Conservation (phyloP, 1,140 invertebrate species). For the Trichoplusia ni region DNA sequence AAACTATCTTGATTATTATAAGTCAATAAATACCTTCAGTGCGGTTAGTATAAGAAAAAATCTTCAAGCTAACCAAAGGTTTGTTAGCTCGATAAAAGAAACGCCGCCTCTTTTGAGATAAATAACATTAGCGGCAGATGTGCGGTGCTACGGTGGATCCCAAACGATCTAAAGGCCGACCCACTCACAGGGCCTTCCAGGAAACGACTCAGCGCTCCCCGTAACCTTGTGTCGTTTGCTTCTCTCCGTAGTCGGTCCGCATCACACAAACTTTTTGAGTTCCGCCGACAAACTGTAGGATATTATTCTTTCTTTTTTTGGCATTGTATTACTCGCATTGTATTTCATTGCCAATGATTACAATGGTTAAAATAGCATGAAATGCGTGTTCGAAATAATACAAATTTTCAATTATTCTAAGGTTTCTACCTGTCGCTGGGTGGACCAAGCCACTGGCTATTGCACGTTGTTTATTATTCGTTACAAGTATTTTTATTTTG, state of each 20-base stretch:
- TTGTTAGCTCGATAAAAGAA: conserved; percentile 7
- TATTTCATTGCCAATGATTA: conserved; percentile 34
- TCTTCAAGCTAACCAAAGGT: background rate
- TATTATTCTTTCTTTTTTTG: conserved; percentile 48
- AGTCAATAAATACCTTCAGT: background rate
- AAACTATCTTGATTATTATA: background rate
- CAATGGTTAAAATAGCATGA: conserved; percentile 29
- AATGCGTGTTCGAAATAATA: conserved; percentile 10
- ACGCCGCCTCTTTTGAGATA: conserved; percentile 53
- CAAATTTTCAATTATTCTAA: conserved; percentile 31
- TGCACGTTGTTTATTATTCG: too few species aligned
- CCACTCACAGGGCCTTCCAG: conserved; percentile 64
- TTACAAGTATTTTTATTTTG: too few species aligned
- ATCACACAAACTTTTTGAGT: conserved; percentile 63
- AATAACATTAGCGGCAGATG: conserved; percentile 72
- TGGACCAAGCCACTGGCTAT: background rate
- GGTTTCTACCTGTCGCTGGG: background rate
- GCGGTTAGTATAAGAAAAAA: background rate
- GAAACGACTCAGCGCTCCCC: conserved; percentile 55
- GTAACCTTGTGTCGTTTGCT: conserved; percentile 49
- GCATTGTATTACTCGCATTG: conserved; percentile 47
- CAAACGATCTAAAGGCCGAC: conserved; percentile 51
- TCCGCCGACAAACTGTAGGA: conserved; percentile 59
- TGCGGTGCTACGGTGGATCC: conserved; percentile 49
- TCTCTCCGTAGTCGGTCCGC: conserved; percentile 39